A percentile compares a stretch with the other conserved stretches of the same genome.
Conservation (phyloP, 2,113 vertebrate species). For the Myrmecophaga tridactyla region DNA sequence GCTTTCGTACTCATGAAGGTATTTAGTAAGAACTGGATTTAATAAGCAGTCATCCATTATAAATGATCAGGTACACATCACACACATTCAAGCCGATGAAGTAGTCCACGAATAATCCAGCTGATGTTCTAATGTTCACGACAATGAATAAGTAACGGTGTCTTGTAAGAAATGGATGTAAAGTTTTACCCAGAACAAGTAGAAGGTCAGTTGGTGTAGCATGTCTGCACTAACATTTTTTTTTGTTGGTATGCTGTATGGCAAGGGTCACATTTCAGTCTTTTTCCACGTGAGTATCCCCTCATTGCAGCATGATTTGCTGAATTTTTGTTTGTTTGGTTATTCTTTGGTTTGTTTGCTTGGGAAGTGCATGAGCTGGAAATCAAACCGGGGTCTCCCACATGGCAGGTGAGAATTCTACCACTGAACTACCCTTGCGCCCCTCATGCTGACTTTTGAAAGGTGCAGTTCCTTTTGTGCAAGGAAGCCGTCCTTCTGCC, state of each 20-base stretch:
- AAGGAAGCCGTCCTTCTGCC: not conserved
- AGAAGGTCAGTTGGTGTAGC: not conserved
- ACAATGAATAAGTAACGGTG: not conserved
- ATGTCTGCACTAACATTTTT: too few species aligned
- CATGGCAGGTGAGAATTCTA: too few species aligned
- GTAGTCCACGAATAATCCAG: not conserved
- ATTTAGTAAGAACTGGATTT: not conserved
- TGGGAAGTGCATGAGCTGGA: too few species aligned
- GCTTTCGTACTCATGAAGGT: not conserved
- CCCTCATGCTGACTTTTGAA: not conserved
- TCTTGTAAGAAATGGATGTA: not conserved
- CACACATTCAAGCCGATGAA: not conserved
- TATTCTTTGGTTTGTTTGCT: too few species aligned
- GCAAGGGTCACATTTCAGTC: too few species aligned
- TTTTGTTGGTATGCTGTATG: too few species aligned
- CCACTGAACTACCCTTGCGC: too few species aligned
- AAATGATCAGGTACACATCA: not conserved
- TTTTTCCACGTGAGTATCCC: too few species aligned
- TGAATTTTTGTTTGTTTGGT: too few species aligned
- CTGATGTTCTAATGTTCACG: not conserved
- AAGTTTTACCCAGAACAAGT: not conserved
- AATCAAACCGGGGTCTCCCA: too few species aligned
- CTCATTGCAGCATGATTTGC: too few species aligned
- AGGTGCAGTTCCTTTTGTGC: fast-evolving
- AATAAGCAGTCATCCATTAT: not conserved